Evolutionary conservation across 2,113 vertebrate genomes (phyloP), one percentile per base, ranked within the genome.

Genomic region (Condylura cristata): DNA sequence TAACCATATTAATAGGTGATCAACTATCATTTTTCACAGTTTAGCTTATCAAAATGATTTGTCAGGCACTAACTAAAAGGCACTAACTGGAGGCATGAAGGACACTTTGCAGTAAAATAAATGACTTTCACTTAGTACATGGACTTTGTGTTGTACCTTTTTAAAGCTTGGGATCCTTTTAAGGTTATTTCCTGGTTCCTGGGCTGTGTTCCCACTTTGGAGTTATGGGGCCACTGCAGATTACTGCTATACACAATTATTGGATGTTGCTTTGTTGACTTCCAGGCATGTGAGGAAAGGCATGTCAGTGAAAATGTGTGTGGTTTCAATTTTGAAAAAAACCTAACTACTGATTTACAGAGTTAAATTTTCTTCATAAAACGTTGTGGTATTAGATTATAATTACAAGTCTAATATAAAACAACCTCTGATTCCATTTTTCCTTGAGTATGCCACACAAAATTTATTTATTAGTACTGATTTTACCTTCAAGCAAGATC

Each of bases 391-490:
- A 20, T 92, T 82, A 83, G 20, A 56, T 86, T 93, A 53, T 70
- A 66, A 89, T 89, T 66, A 44, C 1, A 80, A 82, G 17, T 56
- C 63, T 90, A 65, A 83, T 79, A 37, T 87, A 90, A 83, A 95
- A 2, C 44, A 83, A 30, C 24, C 10, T 26, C 46, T 66, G n/a
- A 68, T 10, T 93, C 24, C 32, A 83, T 89, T 70, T 91, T 65
- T 53, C 78, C 60, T 88, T 90, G 51, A 63, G 65, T 85, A 85
- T 92, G n/a, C 53, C 13, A 48, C 66, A 56, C n/a, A 68, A 53
- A 70, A 56, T 92, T 82, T 87, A 88, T 75, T 85, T 82, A 65
- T 41, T 91, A 86, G 39, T 86, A 83, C 80, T 94, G 44, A 68
- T 2, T 39, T 20, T 58, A 5, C 86, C 58, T 41, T 92, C 37